Evolutionary conservation across 2,113 vertebrate species (phyloP).

Genomic region (Pholis gunnellus): DNA sequence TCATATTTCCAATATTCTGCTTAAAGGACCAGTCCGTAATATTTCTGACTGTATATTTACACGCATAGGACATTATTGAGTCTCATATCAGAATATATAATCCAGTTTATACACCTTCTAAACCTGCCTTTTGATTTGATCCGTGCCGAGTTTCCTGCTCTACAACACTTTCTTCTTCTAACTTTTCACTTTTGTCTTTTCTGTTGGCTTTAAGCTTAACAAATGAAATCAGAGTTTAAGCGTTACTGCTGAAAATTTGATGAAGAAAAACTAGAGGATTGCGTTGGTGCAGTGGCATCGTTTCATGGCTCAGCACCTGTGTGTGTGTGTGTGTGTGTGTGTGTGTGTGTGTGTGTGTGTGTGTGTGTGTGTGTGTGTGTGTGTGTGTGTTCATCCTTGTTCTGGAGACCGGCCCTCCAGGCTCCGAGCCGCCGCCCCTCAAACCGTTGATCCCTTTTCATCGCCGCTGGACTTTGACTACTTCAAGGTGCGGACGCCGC

Average conservation of each 20-base stretch:
- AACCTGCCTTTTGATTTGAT: too few relatives aligned
- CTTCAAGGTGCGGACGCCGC: conserved; percentile 53
- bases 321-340: conserved; percentile 11
- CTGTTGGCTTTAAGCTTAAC: background rate
- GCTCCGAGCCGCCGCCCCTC: conserved; percentile 2
- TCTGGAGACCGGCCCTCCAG: conserved; percentile 2
- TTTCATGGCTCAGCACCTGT: background rate
- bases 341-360: conserved; percentile 19
- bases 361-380: conserved; percentile 8
- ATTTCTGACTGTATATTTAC: too few relatives aligned
- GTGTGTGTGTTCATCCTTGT: conserved; percentile 6
- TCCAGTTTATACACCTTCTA: too few relatives aligned
- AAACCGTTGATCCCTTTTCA: conserved; percentile 52
- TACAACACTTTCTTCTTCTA: too few relatives aligned
- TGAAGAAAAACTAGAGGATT: background rate
- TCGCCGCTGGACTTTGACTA: conserved; percentile 44
- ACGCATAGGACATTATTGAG: too few relatives aligned
- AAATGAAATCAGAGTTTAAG: background rate
- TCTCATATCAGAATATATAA: too few relatives aligned
- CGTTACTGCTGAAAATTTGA: background rate
- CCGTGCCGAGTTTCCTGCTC: too few relatives aligned
- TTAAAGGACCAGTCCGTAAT: too few relatives aligned
- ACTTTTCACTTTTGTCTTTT: background rate
- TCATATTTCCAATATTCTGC: too few relatives aligned
- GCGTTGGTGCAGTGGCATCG: background rate